Conservation (phyloP, 2,888 invertebrate genomes). For the Phyllotreta striolata region DNA sequence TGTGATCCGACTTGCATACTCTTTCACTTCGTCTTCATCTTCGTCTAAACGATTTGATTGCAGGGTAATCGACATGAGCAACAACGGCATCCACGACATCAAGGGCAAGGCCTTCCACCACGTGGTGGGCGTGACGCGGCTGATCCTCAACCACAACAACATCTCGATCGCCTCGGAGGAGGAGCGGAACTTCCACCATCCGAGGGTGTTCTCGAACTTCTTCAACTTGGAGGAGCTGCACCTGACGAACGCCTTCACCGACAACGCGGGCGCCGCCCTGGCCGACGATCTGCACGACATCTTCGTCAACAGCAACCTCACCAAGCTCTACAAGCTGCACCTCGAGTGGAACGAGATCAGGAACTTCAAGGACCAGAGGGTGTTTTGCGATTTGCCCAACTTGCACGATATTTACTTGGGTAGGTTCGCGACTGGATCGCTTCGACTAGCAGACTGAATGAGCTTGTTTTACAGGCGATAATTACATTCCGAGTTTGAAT, state of each 20-base stretch:
- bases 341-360: slow-evolving; percentile 80
- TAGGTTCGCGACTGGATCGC: slow-evolving; percentile 8
- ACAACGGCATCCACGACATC: slow-evolving; percentile 74
- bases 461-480: slow-evolving; percentile 62
- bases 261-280: slow-evolving; percentile 68
- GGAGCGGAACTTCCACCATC: slow-evolving; percentile 70
- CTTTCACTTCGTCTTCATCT: no score
- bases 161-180: slow-evolving; percentile 68
- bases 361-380: slow-evolving; percentile 68
- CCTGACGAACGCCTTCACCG: slow-evolving; percentile 76
- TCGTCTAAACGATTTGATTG: slow-evolving; percentile 56
- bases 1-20: no score
- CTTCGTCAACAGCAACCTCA: slow-evolving; percentile 73
- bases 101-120: slow-evolving; percentile 79
- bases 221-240: slow-evolving; percentile 73
- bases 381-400: slow-evolving; percentile 75
- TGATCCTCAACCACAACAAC: slow-evolving; percentile 77
- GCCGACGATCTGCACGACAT: slow-evolving; percentile 75
- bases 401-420: slow-evolving; percentile 73
- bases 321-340: slow-evolving; percentile 73
- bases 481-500: slow-evolving; percentile 67
- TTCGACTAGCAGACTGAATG: not conserved
- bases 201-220: slow-evolving; percentile 75
- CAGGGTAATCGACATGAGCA: slow-evolving; percentile 76
- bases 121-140: slow-evolving; percentile 71